Conservation (phyloP, 2,113 vertebrate genomes). For the Melanerpes formicivorus region DNA sequence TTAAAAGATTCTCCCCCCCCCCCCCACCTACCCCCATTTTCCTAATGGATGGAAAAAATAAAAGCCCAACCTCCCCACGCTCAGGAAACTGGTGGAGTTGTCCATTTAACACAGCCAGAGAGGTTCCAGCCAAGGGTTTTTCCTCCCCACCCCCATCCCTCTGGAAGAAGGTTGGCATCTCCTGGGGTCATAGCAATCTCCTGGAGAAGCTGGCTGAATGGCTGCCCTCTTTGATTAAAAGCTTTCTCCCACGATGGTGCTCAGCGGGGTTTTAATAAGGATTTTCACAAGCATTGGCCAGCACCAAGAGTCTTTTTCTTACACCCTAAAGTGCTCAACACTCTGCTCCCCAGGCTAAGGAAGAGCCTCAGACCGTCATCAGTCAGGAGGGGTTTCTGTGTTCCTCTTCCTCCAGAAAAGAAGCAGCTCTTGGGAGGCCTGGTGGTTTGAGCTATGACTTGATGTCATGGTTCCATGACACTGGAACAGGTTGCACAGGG, state of each 20-base stretch:
- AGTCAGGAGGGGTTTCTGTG: background rate
- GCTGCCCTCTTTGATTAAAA: constrained; percentile 69
- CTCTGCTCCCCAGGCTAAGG: background rate
- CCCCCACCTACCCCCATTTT: background rate
- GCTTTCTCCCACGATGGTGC: constrained; percentile 49
- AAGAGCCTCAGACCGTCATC: background rate
- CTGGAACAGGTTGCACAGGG: no score
- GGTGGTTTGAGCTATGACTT: fast-evolving
- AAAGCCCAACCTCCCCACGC: background rate
- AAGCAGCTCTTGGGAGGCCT: fast-evolving
- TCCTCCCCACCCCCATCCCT: background rate
- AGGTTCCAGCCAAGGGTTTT: constrained; percentile 8
- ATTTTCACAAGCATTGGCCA: constrained; percentile 57
- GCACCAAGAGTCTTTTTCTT: background rate
- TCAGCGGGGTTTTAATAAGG: constrained; percentile 58
- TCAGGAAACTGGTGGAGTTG: constrained; percentile 47
- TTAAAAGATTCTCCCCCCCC: constrained; percentile 41
- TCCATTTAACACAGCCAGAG: constrained; percentile 28
- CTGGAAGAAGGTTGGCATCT: constrained; percentile 48
- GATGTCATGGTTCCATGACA: no score
- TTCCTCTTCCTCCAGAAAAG: background rate
- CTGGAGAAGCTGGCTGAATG: constrained; percentile 35
- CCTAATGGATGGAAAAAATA: constrained; percentile 35
- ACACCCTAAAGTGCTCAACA: background rate
- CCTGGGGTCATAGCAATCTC: constrained; percentile 38